Conservation (phyloP, 2,797 vertebrate genomes). For the Phoebastria nigripes region DNA sequence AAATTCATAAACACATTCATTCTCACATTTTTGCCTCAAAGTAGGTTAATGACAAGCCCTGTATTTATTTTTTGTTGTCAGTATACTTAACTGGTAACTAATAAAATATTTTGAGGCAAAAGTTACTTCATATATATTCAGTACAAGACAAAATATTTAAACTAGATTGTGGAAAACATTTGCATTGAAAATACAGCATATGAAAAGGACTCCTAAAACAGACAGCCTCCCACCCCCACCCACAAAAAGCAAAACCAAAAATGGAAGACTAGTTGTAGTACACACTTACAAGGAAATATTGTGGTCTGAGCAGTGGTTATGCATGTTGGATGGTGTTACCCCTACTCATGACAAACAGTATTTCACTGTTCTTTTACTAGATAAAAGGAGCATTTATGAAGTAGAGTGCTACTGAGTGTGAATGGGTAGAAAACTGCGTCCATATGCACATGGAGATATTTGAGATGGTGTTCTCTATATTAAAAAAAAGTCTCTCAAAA, state of each 20-base stretch:
- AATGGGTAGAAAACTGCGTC: background rate
- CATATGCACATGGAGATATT: background rate
- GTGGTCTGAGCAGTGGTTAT: background rate
- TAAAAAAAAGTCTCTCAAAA: background rate
- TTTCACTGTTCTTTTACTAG: background rate
- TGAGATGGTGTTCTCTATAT: background rate
- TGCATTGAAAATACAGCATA: background rate
- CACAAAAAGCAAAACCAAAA: background rate
- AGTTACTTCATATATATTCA: background rate
- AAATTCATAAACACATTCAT: background rate
- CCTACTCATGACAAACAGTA: background rate
- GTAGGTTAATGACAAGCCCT: background rate
- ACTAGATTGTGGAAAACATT: background rate
- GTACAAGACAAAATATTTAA: background rate
- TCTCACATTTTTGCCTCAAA: background rate
- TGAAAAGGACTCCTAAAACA: background rate
- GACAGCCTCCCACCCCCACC: background rate
- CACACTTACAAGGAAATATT: background rate
- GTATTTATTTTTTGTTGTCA: background rate
- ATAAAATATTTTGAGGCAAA: background rate
- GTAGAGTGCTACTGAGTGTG: background rate
- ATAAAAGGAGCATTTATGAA: background rate
- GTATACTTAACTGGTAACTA: background rate
- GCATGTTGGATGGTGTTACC: background rate
- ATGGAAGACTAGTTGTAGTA: background rate